phyloP scores from a whole-genome alignment of 2,888 invertebrate species.

The Ophion slaviceki region DNA sequence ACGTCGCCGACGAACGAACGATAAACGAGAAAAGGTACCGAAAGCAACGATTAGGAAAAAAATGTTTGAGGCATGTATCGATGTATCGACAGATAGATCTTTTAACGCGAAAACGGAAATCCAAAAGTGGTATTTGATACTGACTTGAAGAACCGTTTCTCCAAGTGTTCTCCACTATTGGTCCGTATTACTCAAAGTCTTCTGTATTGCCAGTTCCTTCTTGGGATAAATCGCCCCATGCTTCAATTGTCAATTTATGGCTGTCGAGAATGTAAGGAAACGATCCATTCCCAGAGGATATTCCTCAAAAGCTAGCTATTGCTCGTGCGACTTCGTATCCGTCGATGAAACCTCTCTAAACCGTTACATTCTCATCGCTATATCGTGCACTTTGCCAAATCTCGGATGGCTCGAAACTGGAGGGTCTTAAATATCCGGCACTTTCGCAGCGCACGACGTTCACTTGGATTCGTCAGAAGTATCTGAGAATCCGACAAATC shows the following conservation, averaged over 20 bases:
- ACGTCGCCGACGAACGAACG: background rate
- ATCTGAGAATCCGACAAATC: no score
- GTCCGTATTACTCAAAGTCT: conserved; percentile 36
- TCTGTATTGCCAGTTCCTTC: conserved; percentile 38
- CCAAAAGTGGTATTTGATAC: background rate
- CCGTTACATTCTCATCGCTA: background rate
- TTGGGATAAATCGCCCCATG: conserved; percentile 19
- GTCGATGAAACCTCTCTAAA: conserved; percentile 12
- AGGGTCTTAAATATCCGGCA: background rate
- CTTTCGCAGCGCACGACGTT: no score
- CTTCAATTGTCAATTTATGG: conserved; percentile 47
- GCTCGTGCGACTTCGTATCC: conserved; percentile 27
- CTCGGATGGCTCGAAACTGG: background rate
- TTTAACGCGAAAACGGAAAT: conserved; percentile 27
- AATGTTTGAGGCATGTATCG: background rate
- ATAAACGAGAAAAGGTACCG: background rate
- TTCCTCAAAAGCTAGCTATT: background rate
- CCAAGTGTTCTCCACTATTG: background rate
- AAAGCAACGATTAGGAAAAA: background rate
- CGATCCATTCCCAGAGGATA: conserved; percentile 11
- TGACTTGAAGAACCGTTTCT: conserved; percentile 16
- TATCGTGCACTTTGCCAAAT: background rate
- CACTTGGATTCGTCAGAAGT: no score
- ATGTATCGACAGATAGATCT: conserved; percentile 24
- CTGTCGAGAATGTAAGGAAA: conserved; percentile 19